Conservation (phyloP, 1,140 invertebrate genomes). For the Samia ricini region DNA sequence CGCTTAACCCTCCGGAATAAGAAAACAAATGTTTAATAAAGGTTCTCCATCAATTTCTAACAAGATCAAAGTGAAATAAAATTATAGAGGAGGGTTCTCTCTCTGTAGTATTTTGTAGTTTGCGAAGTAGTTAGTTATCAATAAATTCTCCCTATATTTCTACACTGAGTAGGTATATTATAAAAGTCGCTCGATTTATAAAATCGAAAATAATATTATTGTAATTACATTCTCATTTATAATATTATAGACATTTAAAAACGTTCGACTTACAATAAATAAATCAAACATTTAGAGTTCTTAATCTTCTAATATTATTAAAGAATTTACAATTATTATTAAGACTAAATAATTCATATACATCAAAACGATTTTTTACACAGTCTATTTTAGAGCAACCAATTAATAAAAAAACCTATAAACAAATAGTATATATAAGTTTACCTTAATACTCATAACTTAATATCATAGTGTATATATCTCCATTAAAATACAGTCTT, state of each 20-base stretch:
- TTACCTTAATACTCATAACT: no score
- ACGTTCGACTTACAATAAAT: no score
- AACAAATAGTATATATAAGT: no score
- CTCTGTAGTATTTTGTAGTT: constrained; percentile 9
- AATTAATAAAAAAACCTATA: no score
- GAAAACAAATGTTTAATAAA: neutral
- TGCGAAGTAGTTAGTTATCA: constrained; percentile 10
- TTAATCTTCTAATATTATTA: no score
- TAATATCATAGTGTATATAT: no score
- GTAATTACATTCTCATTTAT: neutral
- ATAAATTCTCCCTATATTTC: constrained; percentile 1
- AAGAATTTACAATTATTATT: no score
- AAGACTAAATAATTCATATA: no score
- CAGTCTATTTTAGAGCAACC: no score
- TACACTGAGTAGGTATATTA: neutral
- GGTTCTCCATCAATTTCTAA: neutral
- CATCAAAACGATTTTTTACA: no score
- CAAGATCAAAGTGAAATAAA: constrained; percentile 3
- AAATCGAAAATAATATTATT: neutral
- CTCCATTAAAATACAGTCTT: no score
- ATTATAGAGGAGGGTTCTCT: constrained; percentile 7
- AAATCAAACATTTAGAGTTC: no score
- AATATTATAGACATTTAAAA: constrained; percentile 1
- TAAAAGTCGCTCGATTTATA: constrained; percentile 1
- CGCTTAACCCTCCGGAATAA: neutral